These are phyloP conservation scores for Abramis brama DNA, from an alignment of 2,113 vertebrate species.

Conservation along the genomic window DNA sequence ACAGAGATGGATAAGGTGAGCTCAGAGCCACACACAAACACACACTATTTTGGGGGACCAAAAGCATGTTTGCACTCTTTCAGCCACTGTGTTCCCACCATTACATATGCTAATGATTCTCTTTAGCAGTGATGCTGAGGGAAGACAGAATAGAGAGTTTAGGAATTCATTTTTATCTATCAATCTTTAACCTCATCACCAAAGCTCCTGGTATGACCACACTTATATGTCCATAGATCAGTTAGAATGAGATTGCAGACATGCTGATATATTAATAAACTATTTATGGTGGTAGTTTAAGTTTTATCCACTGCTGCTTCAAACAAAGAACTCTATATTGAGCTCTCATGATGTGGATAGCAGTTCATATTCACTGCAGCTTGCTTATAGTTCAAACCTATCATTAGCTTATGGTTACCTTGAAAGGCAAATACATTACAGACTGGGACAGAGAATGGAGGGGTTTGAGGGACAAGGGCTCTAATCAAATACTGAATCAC, in stretches of 20 bases:
- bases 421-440: constrained; percentile 17
- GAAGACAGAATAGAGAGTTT: not conserved
- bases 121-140: constrained; percentile 39
- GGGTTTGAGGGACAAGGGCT: not conserved
- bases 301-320: constrained; percentile 14
- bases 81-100: not conserved
- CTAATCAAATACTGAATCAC: constrained; percentile 13
- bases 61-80: constrained; percentile 36
- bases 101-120: constrained; percentile 47
- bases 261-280: constrained; percentile 17
- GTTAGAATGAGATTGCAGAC: not conserved
- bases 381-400: constrained; percentile 4
- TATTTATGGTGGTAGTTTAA: not conserved
- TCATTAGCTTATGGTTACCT: constrained; percentile 22
- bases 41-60: constrained; percentile 27
- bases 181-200: not conserved
- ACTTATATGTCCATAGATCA: constrained; percentile 19
- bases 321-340: constrained; percentile 21
- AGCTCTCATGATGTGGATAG: constrained; percentile 3
- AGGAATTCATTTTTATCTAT: not conserved
- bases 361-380: not conserved
- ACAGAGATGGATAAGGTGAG: constrained; percentile 63
- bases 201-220: not conserved
- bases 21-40: constrained; percentile 53
- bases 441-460: not conserved